Percentiles rank a stretch among this genome's conserved stretches.
These are phyloP conservation scores for Neodiprion virginianus DNA, from an alignment of 1,140 invertebrate genomes.

Conservation along the genomic window DNA sequence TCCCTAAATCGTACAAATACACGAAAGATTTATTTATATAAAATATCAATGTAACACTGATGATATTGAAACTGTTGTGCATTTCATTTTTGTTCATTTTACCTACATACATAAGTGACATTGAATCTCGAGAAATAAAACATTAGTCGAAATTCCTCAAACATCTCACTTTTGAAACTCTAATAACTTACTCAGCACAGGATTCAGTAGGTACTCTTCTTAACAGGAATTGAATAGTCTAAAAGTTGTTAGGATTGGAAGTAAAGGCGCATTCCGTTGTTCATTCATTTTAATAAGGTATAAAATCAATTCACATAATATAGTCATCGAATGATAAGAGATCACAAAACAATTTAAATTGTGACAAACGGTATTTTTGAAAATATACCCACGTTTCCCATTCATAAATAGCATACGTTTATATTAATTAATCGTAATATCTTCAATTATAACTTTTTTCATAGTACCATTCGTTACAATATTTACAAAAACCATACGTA, in stretches of 20 bases:
- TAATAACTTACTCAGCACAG: background rate
- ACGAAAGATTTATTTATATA: slow-evolving; percentile 60
- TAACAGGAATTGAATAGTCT: background rate
- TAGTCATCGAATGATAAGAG: background rate
- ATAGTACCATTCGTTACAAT: slow-evolving; percentile 52
- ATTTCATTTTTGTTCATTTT: slow-evolving; percentile 34
- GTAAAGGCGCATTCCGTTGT: background rate
- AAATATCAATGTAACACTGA: slow-evolving; percentile 56
- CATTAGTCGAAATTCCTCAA: slow-evolving; percentile 44
- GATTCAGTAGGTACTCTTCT: background rate
- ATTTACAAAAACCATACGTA: slow-evolving; percentile 54
- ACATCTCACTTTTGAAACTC: background rate
- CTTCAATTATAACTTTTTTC: slow-evolving; percentile 36
- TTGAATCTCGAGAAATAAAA: slow-evolving; percentile 37
- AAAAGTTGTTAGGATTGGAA: background rate
- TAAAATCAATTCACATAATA: background rate
- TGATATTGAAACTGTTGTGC: slow-evolving; percentile 53
- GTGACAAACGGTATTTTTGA: slow-evolving; percentile 22
- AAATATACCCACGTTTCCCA: slow-evolving; percentile 9
- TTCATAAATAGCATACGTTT: slow-evolving; percentile 44
- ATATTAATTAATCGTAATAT: slow-evolving; percentile 40
- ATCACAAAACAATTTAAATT: background rate
- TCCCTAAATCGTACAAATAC: slow-evolving; percentile 44
- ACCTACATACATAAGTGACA: slow-evolving; percentile 38
- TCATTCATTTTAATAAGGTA: background rate